Evolutionary conservation across 2,113 vertebrate species (phyloP), one percentile per base, ranked within the genome.

Genomic region (Numida meleagris): DNA sequence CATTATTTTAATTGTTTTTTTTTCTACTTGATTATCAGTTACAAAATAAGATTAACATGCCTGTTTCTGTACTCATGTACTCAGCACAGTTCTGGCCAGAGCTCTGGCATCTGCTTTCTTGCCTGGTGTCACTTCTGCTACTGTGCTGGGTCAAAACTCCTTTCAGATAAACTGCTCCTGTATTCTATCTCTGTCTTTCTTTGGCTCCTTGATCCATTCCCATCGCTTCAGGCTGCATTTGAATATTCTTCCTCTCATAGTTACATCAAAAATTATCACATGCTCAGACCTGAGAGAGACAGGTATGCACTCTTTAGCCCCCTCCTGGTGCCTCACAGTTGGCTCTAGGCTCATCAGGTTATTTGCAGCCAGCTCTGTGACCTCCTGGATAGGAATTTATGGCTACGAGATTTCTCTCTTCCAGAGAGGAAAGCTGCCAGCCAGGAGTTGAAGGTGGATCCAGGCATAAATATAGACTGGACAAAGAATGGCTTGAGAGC

Each of bases 1-100:
- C 88, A 93, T 93, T 95, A 96, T 86, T 95, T 96, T 95, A 96
- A 96, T 96, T 83, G 58, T 33, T 16, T 91, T 89, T 89, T 63
- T 82, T 38, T 29, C 65, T 83, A 62, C 36, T 68, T 76, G 50
- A 83, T 93, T 90, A 90, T 71, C 75, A 67, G 68, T 71, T 86
- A 77, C 55, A 90, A 91, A 86, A 82, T 34, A 74, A 86, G 92
- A 83, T 90, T 95, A 85, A 74, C 50, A 71, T 83, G 85, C 55
- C 45, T 80, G 36, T 45, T 95, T 85, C 63, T 95, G 59, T 38
- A 34, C 55, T 73, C 71, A 48, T 31, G 38, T 89, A 38, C 42
- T 36, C 45, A 48, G 20, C 6, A 70, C 14, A 91, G 61, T 46
- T 38, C 71, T 40, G 68, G 25, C 14, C 36, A 20, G 20, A 50